phyloP scores from a whole-genome alignment of 1,140 invertebrate species.

The Meloidogyne floridensis region DNA sequence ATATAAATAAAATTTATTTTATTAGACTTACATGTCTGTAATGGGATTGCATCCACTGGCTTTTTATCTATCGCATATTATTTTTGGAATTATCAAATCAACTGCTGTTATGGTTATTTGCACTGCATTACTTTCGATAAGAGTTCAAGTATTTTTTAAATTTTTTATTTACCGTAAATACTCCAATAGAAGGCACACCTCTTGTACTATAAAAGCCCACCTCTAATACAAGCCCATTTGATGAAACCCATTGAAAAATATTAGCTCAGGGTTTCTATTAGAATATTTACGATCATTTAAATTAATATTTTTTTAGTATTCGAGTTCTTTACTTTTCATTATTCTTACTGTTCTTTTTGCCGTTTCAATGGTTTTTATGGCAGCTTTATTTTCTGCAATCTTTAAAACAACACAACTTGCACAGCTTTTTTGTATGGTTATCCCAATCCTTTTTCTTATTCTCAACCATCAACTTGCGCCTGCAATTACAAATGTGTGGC shows the following conservation, averaged over 20 bases:
- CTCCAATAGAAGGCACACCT: too few relatives aligned
- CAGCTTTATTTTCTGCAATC: conserved; percentile 34
- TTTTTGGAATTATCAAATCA: conserved; percentile 49
- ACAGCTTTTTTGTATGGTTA: conserved; percentile 14
- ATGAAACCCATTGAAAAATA: too few relatives aligned
- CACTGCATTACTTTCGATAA: not conserved
- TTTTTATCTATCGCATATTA: conserved; percentile 51
- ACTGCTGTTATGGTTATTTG: conserved; percentile 23
- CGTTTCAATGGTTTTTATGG: conserved; percentile 30
- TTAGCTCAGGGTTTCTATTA: too few relatives aligned
- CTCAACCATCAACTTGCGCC: conserved; percentile 31
- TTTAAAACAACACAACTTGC: conserved; percentile 25
- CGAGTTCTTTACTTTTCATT: conserved; percentile 41
- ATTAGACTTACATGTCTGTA: conserved; percentile 57
- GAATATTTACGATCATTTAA: too few relatives aligned
- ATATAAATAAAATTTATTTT: not conserved
- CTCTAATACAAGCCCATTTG: too few relatives aligned
- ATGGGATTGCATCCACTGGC: conserved; percentile 51
- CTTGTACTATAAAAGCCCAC: too few relatives aligned
- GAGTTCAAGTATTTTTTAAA: not conserved
- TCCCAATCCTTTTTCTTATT: conserved; percentile 18
- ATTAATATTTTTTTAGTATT: conserved; percentile 31
- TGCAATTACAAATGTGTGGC: conserved; percentile 35
- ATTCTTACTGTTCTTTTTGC: conserved; percentile 36
- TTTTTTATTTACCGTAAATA: too few relatives aligned